Base-by-base conservation (phyloP, 2,113 vertebrate species). In the Leptobrachium leishanense region DNA sequence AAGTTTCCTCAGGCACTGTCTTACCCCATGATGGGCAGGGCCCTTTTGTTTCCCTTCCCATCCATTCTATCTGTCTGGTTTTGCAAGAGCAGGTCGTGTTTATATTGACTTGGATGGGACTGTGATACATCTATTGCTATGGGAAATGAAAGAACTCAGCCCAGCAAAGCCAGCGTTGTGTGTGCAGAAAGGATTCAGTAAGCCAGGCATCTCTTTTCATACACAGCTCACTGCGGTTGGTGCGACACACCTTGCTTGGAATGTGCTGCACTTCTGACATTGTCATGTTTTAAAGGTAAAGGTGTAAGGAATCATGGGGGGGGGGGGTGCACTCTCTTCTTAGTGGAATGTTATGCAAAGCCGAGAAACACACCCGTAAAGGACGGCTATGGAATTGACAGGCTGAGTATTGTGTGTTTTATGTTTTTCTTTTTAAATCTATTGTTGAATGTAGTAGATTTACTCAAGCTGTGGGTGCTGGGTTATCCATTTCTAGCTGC, bases 1-100 rank as follows among this genome's bases (percentile, higher is more conserved):
- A n/a, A 50, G 41, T 77, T 40, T 77, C 68, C 68, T 63, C 67
- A 77, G 54, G 76, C 75, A 71, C 20, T 44, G 54, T 62, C 62
- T 44, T 77, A 20, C 67, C 55, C 68, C n/a, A 3, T 57, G 68
- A 41, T 63, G 55, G 67, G 76, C 67, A n/a, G 76, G 42, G 43
- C 57, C 31, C 67, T n/a, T 39, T 63, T 43, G 42, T 46, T 77
- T 57, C 75, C 43, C 67, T 43, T 69, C 76, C 43, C 76, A 13
- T 39, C 50, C 42, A 54, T 64, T 68, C 65, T 76, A 53, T 15
- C 75, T 44, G 54, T 59, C 55, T 59, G 55, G 55, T 11, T 59
- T 8, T 13, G 55, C 13, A 59, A 59, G 55, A 69, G 40, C 44
- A 11, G 70, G 75, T 43, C 59, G 42, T 57, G 10, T 62, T 43